Base-by-base conservation (phyloP, 2,113 vertebrate species). In the Corythoichthys intestinalis region DNA sequence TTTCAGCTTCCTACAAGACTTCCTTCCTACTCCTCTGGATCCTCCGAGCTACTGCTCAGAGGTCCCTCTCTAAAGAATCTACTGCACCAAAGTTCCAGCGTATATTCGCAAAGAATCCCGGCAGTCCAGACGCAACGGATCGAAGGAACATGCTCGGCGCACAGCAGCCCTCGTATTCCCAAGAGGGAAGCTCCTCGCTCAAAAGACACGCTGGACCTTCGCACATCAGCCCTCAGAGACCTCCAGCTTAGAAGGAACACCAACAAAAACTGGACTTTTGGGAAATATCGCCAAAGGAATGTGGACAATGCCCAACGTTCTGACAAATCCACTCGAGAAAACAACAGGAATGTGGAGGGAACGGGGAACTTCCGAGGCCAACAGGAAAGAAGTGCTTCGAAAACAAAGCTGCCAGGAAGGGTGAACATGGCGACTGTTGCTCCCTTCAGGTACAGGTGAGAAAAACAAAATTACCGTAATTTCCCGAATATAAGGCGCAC, bases 391-490 rank as follows among this genome's bases (percentile, higher is more conserved):
- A 48, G n/a, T 61, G 17, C 38, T 44, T 50, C 48, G 14, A 52
- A 67, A 80, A 1, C 20, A 75, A 82, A 70, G 62, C 68, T 44
- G 68, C 86, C 85, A 4, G 79, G 81, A 9, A 79, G 49, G 70
- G 73, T 86, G 61, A 88, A 84, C 74, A 91, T 91, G 91, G 91
- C 87, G 1, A 74, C 91, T 71, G 86, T 93, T 15, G 87, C 90
- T 67, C 91, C 92, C 41, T 93, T 93, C 74, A 86, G 87, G 66
- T 91, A 88, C 89, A 91, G 89, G 92, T 92, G 78, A 88, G 84
- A 75, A 66, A 20, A 0, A 4, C 53, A 11, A 53, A 9, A 28
- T 28, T 56, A 56, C n/a, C 12, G 8, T 28, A 28, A 28, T 28
- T 28, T 28, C 20, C 20, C 20, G 20, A 28, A 28, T 28, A 28